These are phyloP conservation scores for Tipula confusa DNA, from an alignment of 2,888 invertebrate genomes.

Conservation along the genomic window DNA sequence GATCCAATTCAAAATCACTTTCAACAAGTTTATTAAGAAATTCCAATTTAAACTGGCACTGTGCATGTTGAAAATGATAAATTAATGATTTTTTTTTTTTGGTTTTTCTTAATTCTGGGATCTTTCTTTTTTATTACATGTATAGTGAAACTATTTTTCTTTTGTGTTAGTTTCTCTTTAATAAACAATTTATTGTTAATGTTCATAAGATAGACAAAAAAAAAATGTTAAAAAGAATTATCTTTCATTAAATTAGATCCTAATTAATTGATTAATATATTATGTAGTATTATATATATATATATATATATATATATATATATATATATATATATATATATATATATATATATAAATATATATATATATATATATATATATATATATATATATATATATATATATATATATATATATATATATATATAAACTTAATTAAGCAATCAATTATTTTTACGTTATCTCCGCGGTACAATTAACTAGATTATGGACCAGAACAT, in stretches of 20 bases:
- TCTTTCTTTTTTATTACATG: neutral
- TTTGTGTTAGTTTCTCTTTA: neutral
- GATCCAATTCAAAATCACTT: too few relatives aligned
- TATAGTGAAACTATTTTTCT: too few relatives aligned
- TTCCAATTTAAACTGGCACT: conserved; percentile 12
- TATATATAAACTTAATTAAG: conserved; percentile 25
- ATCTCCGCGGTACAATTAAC: neutral
- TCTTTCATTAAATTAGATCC: conserved; percentile 25
- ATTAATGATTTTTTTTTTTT: neutral
- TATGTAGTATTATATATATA: too few relatives aligned
- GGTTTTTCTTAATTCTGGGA: neutral
- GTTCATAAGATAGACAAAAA: neutral
- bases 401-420: too few relatives aligned
- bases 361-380: too few relatives aligned
- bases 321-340: too few relatives aligned
- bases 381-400: too few relatives aligned
- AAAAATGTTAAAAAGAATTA: neutral
- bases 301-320: too few relatives aligned
- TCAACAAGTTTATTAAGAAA: conserved; percentile 8
- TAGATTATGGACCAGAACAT: neutral
- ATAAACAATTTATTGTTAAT: conserved; percentile 1
- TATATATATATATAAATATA: too few relatives aligned
- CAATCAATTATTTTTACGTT: conserved; percentile 20
- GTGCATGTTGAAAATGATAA: conserved; percentile 20
- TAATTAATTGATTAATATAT: conserved; percentile 15